Conservation (phyloP, 1,140 invertebrate species). For the Drosophila sturtevanti region DNA sequence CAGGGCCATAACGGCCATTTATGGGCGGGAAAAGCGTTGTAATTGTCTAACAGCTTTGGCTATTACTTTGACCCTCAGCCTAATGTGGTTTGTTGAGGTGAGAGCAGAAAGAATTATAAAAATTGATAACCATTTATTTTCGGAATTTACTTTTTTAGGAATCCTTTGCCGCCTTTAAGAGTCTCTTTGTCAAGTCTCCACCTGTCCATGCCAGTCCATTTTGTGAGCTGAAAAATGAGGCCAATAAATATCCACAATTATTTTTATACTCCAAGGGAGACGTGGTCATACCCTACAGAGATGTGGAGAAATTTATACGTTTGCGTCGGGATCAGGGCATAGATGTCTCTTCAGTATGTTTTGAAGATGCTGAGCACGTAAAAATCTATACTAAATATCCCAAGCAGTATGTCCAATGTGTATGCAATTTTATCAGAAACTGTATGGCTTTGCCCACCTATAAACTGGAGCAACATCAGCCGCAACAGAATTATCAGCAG, state of each 20-base stretch:
- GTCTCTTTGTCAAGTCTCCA: conserved; percentile 66
- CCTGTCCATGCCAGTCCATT: conserved; percentile 83
- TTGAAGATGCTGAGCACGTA: conserved; percentile 88
- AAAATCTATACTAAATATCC: conserved; percentile 86
- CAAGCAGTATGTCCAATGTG: conserved; percentile 86
- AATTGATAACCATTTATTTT: not conserved
- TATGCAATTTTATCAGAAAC: conserved; percentile 85
- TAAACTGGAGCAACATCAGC: conserved; percentile 13
- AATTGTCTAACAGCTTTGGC: conserved; percentile 84
- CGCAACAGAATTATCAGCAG: conserved; percentile 10
- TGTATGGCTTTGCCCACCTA: conserved; percentile 82
- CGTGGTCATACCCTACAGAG: conserved; percentile 85
- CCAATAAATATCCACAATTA: conserved; percentile 86
- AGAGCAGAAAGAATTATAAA: not conserved
- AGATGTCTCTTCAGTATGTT: conserved; percentile 85
- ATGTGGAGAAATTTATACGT: conserved; percentile 86
- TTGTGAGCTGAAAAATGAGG: conserved; percentile 83
- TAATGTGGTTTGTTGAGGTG: conserved; percentile 86
- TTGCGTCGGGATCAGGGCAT: conserved; percentile 85
- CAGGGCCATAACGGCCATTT: conserved; percentile 85
- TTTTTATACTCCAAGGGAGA: conserved; percentile 90
- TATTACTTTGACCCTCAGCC: conserved; percentile 85
- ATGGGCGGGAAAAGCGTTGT: conserved; percentile 84
- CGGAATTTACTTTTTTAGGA: conserved; percentile 30
- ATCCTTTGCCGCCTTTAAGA: conserved; percentile 78